phyloP scores from a whole-genome alignment of 2,797 vertebrate genomes.

The Hafferia zeledoni region DNA sequence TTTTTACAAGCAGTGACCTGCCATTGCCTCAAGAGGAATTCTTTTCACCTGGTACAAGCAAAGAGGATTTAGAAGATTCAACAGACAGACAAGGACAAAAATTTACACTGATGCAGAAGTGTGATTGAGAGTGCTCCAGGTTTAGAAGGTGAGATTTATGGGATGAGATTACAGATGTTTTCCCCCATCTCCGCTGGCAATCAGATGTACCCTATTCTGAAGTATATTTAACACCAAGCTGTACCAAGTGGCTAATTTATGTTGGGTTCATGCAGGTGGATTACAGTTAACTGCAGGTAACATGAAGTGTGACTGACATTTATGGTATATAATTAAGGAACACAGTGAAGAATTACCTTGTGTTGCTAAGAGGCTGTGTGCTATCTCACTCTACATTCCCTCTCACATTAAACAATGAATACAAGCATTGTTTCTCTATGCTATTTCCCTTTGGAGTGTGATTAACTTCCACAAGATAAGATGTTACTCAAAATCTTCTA shows the following conservation, averaged over 20 bases:
- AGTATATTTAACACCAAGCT: not conserved
- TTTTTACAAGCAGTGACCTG: slow-evolving; percentile 1
- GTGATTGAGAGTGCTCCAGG: not conserved
- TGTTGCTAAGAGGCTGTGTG: not conserved
- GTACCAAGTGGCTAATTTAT: not conserved
- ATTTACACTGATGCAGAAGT: not conserved
- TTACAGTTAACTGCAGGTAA: slow-evolving; percentile 1
- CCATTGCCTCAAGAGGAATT: not conserved
- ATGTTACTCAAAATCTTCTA: not conserved
- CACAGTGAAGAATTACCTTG: not conserved
- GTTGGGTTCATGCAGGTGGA: not conserved
- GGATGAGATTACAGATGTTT: not conserved
- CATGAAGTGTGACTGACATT: slow-evolving; percentile 9
- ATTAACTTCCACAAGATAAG: not conserved
- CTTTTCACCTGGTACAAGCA: not conserved
- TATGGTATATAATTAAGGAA: slow-evolving; percentile 5
- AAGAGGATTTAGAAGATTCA: not conserved
- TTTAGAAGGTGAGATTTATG: not conserved
- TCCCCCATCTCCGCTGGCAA: not conserved
- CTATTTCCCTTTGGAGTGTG: not conserved
- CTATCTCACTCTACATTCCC: not conserved
- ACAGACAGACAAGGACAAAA: not conserved
- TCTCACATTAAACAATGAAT: not conserved
- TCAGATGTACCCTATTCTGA: not conserved
- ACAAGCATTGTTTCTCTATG: not conserved